These are phyloP conservation scores for Lycocorax pyrrhopterus DNA, from an alignment of 2,113 vertebrate species.

Conservation along the genomic window DNA sequence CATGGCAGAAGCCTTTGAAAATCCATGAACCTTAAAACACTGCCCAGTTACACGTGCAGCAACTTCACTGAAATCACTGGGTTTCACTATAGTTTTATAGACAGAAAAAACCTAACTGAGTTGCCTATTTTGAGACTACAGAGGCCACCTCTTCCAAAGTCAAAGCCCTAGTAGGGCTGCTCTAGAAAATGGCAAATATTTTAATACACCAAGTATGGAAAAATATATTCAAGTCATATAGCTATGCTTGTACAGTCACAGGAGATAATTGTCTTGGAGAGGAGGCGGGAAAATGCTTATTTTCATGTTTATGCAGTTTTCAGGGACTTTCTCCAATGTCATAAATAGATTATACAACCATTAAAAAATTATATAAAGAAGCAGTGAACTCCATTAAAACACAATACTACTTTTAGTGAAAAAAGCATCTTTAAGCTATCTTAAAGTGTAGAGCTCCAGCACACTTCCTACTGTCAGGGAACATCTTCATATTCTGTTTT, in stretches of 20 bases:
- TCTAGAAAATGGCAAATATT: background rate
- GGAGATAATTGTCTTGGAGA: background rate
- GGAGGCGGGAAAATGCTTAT: rapidly evolving
- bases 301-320: background rate
- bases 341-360: background rate
- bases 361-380: background rate
- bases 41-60: rapidly evolving
- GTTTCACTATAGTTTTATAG: background rate
- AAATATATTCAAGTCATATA: background rate
- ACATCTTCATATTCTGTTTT: background rate
- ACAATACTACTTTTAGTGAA: background rate
- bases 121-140: background rate
- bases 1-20: background rate
- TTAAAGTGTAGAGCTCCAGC: background rate
- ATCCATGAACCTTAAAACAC: background rate
- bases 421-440: background rate
- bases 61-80: background rate
- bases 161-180: background rate
- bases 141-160: background rate
- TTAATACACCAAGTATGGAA: background rate
- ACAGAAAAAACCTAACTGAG: background rate
- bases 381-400: background rate
- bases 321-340: background rate
- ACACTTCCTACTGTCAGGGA: background rate
- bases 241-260: background rate